phyloP scores from a whole-genome alignment of 92 coral and sea anemone species.

The Blastomussa wellsi region DNA sequence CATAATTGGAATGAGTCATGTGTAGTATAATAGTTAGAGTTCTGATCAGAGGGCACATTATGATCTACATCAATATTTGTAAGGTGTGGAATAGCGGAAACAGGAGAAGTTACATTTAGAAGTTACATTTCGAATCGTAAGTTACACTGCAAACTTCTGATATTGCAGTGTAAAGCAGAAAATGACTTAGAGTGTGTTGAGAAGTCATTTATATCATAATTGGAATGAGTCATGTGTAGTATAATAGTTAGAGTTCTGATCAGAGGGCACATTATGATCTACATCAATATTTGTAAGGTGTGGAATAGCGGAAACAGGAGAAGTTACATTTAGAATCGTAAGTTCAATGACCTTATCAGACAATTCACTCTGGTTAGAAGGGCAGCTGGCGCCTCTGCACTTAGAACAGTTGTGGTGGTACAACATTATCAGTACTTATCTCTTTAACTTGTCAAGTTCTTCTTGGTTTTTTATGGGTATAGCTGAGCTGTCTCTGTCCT shows the following conservation, averaged over 20 bases:
- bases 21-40: too few species aligned
- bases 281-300: conserved; percentile 52
- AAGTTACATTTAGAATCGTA: conserved; percentile 1
- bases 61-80: too few species aligned
- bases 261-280: conserved; percentile 56
- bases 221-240: conserved; percentile 56
- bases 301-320: conserved; percentile 33
- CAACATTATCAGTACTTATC: conserved; percentile 1
- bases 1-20: too few species aligned
- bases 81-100: too few species aligned
- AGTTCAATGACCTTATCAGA: conserved; percentile 14
- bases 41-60: too few species aligned
- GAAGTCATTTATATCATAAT: conserved; percentile 33
- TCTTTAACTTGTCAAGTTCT: conserved; percentile 10
- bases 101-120: too few species aligned
- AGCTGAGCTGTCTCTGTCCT: conserved; percentile 9
- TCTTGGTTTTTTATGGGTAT: background rate
- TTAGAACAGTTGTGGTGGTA: background rate
- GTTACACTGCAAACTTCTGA: conserved; percentile 43
- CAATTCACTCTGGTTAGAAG: conserved; percentile 1
- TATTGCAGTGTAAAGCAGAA: conserved; percentile 53
- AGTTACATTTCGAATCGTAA: too few species aligned
- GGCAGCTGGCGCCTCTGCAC: background rate
- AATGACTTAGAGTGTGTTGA: conserved; percentile 30
- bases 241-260: conserved; percentile 52